A percentile compares a stretch with the other conserved stretches of the same genome.
Conservation (phyloP, 2,888 invertebrate species). For the Suillia variegata region DNA sequence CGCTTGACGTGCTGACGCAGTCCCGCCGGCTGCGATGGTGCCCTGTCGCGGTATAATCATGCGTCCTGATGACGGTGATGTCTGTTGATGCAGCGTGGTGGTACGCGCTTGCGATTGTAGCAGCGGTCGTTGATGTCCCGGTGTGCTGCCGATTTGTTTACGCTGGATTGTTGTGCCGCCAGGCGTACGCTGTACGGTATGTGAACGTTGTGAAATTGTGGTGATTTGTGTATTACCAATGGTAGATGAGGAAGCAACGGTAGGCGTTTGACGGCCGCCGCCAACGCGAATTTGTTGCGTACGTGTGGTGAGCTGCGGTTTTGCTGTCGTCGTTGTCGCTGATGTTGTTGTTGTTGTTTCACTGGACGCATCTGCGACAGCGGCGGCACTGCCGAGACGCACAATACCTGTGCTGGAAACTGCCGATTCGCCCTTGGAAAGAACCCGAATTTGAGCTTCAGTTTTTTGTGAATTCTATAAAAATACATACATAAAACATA, state of each 20-base stretch:
- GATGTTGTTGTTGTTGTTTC: slow-evolving; percentile 19
- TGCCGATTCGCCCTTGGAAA: slow-evolving; percentile 54
- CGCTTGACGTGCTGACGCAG: slow-evolving; percentile 21
- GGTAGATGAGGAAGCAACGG: slow-evolving; percentile 25
- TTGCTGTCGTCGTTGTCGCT: neutral
- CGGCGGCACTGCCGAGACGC: slow-evolving; percentile 42
- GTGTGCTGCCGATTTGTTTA: neutral
- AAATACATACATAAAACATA: slow-evolving; percentile 27
- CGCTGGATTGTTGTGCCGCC: slow-evolving; percentile 36
- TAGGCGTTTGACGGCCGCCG: slow-evolving; percentile 27
- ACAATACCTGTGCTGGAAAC: slow-evolving; percentile 55
- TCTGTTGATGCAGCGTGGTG: slow-evolving; percentile 23
- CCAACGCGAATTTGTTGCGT: slow-evolving; percentile 38
- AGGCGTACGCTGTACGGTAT: slow-evolving; percentile 33
- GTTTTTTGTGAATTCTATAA: slow-evolving; percentile 50
- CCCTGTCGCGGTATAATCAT: slow-evolving; percentile 45
- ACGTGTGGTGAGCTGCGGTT: slow-evolving; percentile 33
- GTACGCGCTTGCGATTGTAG: slow-evolving; percentile 38
- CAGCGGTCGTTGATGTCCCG: slow-evolving; percentile 28
- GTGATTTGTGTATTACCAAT: slow-evolving; percentile 34
- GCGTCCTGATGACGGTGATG: slow-evolving; percentile 39
- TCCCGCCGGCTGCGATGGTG: slow-evolving; percentile 17
- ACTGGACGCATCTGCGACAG: slow-evolving; percentile 18
- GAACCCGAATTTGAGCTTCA: slow-evolving; percentile 58
- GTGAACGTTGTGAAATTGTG: slow-evolving; percentile 29